Conservation (phyloP, 2,888 invertebrate genomes). For the Agrochola lota region DNA sequence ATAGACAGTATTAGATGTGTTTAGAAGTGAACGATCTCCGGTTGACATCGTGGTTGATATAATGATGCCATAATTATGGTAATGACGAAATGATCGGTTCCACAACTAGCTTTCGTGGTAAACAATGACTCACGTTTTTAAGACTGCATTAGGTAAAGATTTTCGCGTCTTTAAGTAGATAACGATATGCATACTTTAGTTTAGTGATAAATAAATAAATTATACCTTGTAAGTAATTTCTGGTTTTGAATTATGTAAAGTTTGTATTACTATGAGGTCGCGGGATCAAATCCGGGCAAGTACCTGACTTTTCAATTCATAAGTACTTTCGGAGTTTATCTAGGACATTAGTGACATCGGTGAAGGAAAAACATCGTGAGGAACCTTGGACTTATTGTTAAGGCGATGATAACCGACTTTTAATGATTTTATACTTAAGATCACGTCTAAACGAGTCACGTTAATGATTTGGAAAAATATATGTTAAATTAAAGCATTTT, state of each 20-base stretch:
- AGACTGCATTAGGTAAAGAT: neutral
- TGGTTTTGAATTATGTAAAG: neutral
- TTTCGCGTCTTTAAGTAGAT: neutral
- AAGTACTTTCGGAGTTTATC: neutral
- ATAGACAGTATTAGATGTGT: neutral
- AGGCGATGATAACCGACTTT: no score
- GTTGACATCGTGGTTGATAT: neutral
- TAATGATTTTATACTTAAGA: no score
- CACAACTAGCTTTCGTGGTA: neutral
- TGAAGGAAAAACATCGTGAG: neutral
- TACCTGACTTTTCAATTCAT: neutral
- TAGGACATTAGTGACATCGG: neutral
- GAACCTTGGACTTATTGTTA: neutral
- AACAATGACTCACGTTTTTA: slow-evolving; percentile 7
- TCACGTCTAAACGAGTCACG: no score
- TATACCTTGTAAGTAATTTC: neutral
- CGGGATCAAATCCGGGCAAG: neutral
- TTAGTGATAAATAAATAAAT: neutral
- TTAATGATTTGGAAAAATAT: no score
- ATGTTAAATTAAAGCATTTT: no score
- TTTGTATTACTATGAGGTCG: neutral
- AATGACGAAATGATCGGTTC: slow-evolving; percentile 30
- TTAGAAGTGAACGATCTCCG: slow-evolving; percentile 10
- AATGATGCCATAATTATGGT: slow-evolving; percentile 18
- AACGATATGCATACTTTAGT: neutral